A percentile compares a stretch with the other conserved stretches of the same genome.
Conservation (phyloP, 1,140 invertebrate species). For the Phortica variegata region DNA sequence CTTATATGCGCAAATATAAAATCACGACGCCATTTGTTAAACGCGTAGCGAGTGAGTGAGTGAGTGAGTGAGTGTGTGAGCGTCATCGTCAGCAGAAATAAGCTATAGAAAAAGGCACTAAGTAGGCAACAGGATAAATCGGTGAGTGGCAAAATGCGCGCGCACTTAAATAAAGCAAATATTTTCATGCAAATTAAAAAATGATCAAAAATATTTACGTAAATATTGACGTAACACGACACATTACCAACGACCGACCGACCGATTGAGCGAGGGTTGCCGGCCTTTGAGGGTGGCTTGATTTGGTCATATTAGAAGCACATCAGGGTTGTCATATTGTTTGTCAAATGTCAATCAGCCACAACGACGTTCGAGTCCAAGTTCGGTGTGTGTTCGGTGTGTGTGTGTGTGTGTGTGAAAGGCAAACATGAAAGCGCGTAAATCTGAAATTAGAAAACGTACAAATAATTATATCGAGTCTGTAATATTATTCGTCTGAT, state of each 20-base stretch:
- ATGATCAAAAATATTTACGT: constrained; percentile 46
- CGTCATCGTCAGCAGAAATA: no score
- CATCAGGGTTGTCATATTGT: neutral
- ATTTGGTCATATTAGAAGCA: neutral
- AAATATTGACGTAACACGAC: constrained; percentile 18
- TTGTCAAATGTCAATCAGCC: constrained; percentile 22
- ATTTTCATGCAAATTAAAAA: constrained; percentile 52
- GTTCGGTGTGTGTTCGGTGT: constrained; percentile 1
- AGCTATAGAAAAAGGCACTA: no score
- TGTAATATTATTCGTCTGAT: neutral
- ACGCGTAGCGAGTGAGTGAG: neutral
- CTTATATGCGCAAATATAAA: neutral
- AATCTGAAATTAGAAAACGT: constrained; percentile 48
- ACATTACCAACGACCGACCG: neutral
- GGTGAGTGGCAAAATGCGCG: constrained; percentile 1
- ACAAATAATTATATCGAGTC: constrained; percentile 39
- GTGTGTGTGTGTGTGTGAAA: constrained; percentile 26
- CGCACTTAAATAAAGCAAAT: constrained; percentile 42
- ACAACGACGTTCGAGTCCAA: neutral
- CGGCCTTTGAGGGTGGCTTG: constrained; percentile 14
- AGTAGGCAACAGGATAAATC: no score
- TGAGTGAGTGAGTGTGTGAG: no score
- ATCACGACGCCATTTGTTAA: constrained; percentile 9
- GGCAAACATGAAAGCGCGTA: constrained; percentile 24
- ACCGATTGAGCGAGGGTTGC: no score